These are phyloP conservation scores for Psittacula derbiana DNA, from an alignment of 2,797 vertebrate genomes.

Conservation along the genomic window DNA sequence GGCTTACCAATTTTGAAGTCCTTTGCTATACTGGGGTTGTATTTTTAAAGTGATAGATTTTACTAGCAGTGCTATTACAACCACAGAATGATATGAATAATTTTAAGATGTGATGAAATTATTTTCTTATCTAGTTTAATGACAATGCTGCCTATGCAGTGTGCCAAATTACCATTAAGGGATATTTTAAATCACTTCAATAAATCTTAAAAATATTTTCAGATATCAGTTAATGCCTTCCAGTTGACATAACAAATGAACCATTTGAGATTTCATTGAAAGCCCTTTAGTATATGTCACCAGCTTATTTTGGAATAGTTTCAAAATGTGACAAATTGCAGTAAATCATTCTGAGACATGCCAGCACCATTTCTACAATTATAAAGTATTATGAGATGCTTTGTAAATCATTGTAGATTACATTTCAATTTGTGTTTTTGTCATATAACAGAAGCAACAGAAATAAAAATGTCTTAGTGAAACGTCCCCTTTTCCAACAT, in stretches of 20 bases:
- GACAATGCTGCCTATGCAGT: constrained; percentile 47
- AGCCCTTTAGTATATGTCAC: constrained; percentile 73
- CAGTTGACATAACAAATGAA: constrained; percentile 77
- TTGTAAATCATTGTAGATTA: constrained; percentile 47
- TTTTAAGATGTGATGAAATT: constrained; percentile 54
- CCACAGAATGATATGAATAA: constrained; percentile 39
- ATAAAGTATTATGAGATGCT: constrained; percentile 19
- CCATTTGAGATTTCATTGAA: constrained; percentile 71
- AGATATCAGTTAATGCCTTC: constrained; percentile 72
- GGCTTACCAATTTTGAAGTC: not conserved
- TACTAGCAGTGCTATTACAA: not conserved
- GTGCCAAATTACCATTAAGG: constrained; percentile 65
- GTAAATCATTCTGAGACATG: constrained; percentile 56
- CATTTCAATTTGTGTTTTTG: constrained; percentile 24
- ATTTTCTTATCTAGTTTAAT: constrained; percentile 67
- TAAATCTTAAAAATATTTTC: constrained; percentile 75
- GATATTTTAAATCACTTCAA: constrained; percentile 71
- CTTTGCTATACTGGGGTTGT: not conserved
- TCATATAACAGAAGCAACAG: constrained; percentile 33
- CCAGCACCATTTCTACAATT: constrained; percentile 6
- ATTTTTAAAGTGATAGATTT: constrained; percentile 53
- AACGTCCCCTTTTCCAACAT: constrained; percentile 22
- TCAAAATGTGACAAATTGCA: constrained; percentile 71
- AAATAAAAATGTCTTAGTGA: constrained; percentile 44
- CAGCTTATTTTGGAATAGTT: constrained; percentile 68